These are phyloP conservation scores for Drosophila obscura DNA, from an alignment of 1,140 invertebrate species.

Conservation along the genomic window DNA sequence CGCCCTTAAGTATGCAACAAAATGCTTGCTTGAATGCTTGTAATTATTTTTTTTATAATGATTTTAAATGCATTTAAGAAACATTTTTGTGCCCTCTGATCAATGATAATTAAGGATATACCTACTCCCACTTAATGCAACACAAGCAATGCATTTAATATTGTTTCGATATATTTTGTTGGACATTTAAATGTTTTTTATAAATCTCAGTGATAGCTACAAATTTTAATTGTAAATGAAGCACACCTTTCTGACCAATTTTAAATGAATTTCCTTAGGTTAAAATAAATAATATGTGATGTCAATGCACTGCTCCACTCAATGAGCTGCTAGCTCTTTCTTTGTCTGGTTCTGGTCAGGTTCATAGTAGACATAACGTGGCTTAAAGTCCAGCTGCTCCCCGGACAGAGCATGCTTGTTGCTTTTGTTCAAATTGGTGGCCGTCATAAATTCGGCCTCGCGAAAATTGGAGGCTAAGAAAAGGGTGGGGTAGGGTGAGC, in stretches of 20 bases:
- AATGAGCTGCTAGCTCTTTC: conserved; percentile 32
- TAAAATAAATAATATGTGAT: conserved; percentile 8
- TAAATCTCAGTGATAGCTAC: too few relatives aligned
- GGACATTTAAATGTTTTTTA: too few relatives aligned
- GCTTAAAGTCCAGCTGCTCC: conserved; percentile 64
- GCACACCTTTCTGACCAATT: neutral
- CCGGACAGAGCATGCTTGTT: conserved; percentile 65
- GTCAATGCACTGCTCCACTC: neutral
- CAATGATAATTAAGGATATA: too few relatives aligned
- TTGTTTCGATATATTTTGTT: too few relatives aligned
- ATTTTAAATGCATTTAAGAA: too few relatives aligned
- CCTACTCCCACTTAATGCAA: too few relatives aligned
- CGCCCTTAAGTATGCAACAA: too few relatives aligned
- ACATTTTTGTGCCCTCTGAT: too few relatives aligned
- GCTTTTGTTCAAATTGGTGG: conserved; percentile 70
- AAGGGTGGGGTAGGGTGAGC: neutral
- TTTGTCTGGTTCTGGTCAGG: conserved; percentile 34
- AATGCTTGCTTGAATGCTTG: too few relatives aligned
- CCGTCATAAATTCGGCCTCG: conserved; percentile 71
- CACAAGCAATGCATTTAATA: too few relatives aligned
- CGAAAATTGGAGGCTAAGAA: conserved; percentile 58
- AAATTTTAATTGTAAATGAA: too few relatives aligned
- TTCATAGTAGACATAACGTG: conserved; percentile 77
- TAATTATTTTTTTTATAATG: too few relatives aligned
- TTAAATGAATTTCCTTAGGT: neutral